These are phyloP conservation scores for Acholoe squamosa DNA, from an alignment of 2,888 invertebrate genomes.

Conservation along the genomic window DNA sequence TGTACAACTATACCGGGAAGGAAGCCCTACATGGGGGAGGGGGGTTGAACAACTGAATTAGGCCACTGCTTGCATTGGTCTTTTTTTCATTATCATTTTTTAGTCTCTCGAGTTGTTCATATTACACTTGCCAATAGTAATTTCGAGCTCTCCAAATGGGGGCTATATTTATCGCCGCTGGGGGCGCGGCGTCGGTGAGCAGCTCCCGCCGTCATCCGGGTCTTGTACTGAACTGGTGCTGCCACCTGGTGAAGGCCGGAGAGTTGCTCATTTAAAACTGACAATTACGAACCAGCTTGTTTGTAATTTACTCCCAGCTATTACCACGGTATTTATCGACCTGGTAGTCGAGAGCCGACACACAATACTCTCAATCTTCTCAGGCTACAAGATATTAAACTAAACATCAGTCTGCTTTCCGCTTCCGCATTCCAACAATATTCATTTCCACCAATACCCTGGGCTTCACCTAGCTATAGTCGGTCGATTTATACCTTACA, in stretches of 20 bases:
- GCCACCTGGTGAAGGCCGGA: background rate
- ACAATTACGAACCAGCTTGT: constrained; percentile 19
- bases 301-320: constrained; percentile 38
- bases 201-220: background rate
- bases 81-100: background rate
- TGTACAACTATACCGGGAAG: background rate
- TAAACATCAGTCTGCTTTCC: background rate
- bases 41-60: constrained; percentile 22
- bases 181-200: constrained; percentile 13
- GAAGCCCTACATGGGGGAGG: background rate
- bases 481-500: too few species aligned
- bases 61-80: too few species aligned
- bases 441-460: background rate
- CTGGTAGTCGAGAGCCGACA: background rate
- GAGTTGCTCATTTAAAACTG: background rate
- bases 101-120: background rate
- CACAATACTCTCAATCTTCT: constrained; percentile 23
- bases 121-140: constrained; percentile 52
- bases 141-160: constrained; percentile 35
- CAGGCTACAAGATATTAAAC: background rate
- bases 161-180: constrained; percentile 25
- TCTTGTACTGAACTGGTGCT: background rate
- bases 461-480: background rate
- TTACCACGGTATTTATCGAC: background rate
- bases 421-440: background rate